These are phyloP conservation scores for Hydrotaea diabolus DNA, from an alignment of 2,888 invertebrate genomes.

Conservation along the genomic window DNA sequence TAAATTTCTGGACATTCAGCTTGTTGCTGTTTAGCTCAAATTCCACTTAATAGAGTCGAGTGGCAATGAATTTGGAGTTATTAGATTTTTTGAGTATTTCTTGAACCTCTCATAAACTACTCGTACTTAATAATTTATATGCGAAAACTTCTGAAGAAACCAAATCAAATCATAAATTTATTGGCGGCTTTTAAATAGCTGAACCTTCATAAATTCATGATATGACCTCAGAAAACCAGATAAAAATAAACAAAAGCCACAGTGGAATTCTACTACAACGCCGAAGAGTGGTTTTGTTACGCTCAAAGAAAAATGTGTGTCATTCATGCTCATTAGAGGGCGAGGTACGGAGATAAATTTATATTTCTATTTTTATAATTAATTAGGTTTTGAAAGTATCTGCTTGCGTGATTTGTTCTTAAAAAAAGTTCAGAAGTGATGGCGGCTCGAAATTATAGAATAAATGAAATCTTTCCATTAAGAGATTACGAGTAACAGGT, in stretches of 20 bases:
- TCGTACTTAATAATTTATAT: slow-evolving; percentile 25
- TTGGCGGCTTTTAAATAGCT: slow-evolving; percentile 13
- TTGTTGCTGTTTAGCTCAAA: background rate
- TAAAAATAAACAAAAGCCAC: background rate
- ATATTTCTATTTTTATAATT: too few species aligned
- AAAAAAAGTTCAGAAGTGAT: too few species aligned
- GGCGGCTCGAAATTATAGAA: too few species aligned
- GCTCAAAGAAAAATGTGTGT: slow-evolving; percentile 5
- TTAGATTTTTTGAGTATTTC: background rate
- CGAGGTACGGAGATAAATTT: background rate
- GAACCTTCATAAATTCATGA: slow-evolving; percentile 40
- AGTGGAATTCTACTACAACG: background rate
- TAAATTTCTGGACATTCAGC: slow-evolving; percentile 1
- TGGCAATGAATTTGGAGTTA: background rate
- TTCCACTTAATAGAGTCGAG: background rate
- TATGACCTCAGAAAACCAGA: slow-evolving; percentile 40
- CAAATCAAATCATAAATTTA: slow-evolving; percentile 26
- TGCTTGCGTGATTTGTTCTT: too few species aligned
- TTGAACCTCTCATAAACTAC: background rate
- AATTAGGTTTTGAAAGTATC: too few species aligned
- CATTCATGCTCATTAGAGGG: background rate
- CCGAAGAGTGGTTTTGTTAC: background rate
- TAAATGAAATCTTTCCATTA: too few species aligned
- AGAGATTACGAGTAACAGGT: too few species aligned
- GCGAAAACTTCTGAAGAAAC: background rate